Evolutionary conservation across 2,113 vertebrate genomes (phyloP), one percentile per base, ranked within the genome.

Genomic region (Chrysochloris asiatica): DNA sequence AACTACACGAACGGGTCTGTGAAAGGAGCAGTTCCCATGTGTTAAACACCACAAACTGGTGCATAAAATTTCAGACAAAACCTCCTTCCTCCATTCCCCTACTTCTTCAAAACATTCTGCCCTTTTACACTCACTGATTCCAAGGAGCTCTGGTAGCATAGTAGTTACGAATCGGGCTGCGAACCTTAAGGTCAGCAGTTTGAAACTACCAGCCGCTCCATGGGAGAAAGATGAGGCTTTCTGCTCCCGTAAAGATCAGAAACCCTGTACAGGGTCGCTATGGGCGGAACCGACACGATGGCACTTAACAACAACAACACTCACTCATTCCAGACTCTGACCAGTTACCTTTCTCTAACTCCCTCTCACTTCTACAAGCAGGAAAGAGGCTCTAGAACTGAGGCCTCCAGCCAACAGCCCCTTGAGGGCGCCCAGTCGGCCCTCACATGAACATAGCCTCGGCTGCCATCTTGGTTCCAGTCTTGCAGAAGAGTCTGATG

Each of bases 351-450:
- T 17, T 47, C 28, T 38, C 56, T 73, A n/a, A 16, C 36, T 88
- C 84, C 33, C 11, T 47, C 48, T 77, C 71, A 77, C 63, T 8
- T 67, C 86, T 41, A 41, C 43, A 48, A 52, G 22, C 50, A 50
- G 38, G 30, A 38, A 36, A 59, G 56, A 77, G 33, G 16, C 38
- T 22, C 30, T 2, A 30, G n/a, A 43, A 50, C 83, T 13, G 21
- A 33, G 65, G 72, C 36, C 79, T 69, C 56, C 83, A 11, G 19
- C 43, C 78, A 83, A 61, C 54, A 75, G 79, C 43, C 56, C n/a
- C 1, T 1, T 6, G 19, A 11, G 38, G 21, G 45, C 72, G 30
- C 45, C 19, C 26, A 14, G 2, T 2, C 50, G 71, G 0, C 8
- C 5, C 24, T 3, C 8, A 7, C 22, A 4, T 0, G 36, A 78